Conservation (phyloP, 1,140 invertebrate species). For the Drosophila pachea region DNA sequence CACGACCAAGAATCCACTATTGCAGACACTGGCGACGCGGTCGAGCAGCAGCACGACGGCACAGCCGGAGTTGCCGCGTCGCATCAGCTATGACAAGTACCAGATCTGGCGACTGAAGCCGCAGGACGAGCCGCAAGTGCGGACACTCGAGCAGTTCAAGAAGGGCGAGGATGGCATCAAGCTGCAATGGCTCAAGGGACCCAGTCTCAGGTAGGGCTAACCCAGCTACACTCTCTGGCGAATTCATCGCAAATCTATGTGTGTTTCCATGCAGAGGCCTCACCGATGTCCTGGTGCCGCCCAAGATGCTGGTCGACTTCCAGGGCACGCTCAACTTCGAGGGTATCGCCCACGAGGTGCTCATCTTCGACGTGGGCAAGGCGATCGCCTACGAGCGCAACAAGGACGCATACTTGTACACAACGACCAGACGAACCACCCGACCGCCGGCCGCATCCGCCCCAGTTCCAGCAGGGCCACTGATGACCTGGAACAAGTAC, state of each 20-base stretch:
- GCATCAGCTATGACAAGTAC: constrained; percentile 70
- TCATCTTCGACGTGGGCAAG: constrained; percentile 87
- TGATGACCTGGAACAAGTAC: constrained; percentile 83
- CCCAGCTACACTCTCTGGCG: neutral
- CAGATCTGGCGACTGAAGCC: constrained; percentile 76
- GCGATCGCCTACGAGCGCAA: constrained; percentile 82
- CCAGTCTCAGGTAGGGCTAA: constrained; percentile 61
- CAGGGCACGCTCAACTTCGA: constrained; percentile 83
- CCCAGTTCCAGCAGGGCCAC: neutral
- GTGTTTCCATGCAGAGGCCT: constrained; percentile 80
- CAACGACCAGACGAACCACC: constrained; percentile 39
- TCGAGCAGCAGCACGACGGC: constrained; percentile 39
- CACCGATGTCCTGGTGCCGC: constrained; percentile 86
- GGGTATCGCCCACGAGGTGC: constrained; percentile 83
- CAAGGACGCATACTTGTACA: constrained; percentile 65
- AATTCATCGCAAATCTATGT: neutral
- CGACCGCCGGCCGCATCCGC: constrained; percentile 21
- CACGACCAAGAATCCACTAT: constrained; percentile 57
- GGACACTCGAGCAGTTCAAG: constrained; percentile 67
- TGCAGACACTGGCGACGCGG: constrained; percentile 50
- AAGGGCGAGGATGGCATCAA: constrained; percentile 68
- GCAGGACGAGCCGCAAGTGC: constrained; percentile 63
- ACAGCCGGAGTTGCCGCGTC: constrained; percentile 45
- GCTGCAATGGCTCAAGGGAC: constrained; percentile 77
- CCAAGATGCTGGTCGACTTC: constrained; percentile 82